Evolutionary conservation across 2,888 invertebrate genomes (phyloP), one percentile per base, ranked within the genome.

Genomic region (Nowickia ferox): DNA sequence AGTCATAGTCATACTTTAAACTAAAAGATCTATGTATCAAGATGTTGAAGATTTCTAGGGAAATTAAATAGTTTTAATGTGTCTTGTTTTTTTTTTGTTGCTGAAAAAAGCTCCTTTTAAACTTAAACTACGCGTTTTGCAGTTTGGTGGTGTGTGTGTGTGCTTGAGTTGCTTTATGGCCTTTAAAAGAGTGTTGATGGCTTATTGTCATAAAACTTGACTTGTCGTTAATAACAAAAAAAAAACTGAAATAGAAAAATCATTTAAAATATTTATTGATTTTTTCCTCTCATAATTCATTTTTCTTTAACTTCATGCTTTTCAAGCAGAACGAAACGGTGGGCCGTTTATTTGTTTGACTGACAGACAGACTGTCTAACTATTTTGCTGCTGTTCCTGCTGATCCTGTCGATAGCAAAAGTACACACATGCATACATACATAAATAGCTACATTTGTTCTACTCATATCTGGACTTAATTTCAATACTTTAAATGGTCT

Each of bases 31-130:
- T 61, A 59, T 30, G 30, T 30, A 30, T 68, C 66, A 68, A 68
- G 66, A 75, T 75, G 74, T 30, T 81, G 30, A 68, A 75, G 77
- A 83, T 83, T 83, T 83, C 83, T 78, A 83, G 72, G 72, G 83
- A 83, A 83, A 83, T 83, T 65, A 77, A 83, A 76, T 48, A 48
- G 17, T 46, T 71, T 79, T 71, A 61, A 48, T 69, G 61, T 66
- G 51, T 51, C 63, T 74, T 68, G 15, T 53, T 17, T 1, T 38
- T 53, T 44, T 30, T 6, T 42, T 55, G 15, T 59, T 38, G 1
- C 40, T n/a, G n/a, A 30, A 17, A 59, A 72, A 59, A 57, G 42
- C 44, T 71, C 57, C 71, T 71, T 44, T 57, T 55, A 44, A 71
- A 55, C 55, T 59, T 2, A 10, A 22, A 42, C 68, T 40, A 1